Base-by-base conservation (phyloP, 2,797 vertebrate species). In the Sparus aurata region DNA sequence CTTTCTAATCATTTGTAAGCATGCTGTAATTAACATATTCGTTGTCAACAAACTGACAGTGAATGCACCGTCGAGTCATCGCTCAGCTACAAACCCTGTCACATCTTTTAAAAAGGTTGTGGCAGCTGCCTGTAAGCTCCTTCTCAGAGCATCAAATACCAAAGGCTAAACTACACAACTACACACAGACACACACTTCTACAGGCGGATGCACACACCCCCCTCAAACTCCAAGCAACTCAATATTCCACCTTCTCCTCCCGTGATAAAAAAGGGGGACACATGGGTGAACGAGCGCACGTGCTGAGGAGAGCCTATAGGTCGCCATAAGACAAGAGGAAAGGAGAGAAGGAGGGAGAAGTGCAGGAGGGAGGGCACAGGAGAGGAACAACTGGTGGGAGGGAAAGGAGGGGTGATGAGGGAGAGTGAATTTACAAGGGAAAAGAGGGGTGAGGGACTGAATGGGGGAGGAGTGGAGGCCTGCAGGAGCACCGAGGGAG, bases 311-410 rank as follows among this genome's bases (percentile, higher is more conserved):
- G 23, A 50, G 17, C 53, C 72, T 18, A 22, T 15, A 55, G 65
- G 68, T 8, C 23, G n/a, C 46, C 45, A 68, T 9, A 25, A 49
- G 66, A 66, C 38, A 74, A 47, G 45, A 69, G 46, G 45, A 53
- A 69, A 82, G 93, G 95, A 94, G 95, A 22, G 66, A 52, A 12
- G 2, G 23, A 46, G 12, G 15, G 27, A n/a, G 10, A 30, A 20
- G 30, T 15, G 71, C 88, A 53, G 12, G 71, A 17, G 46, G 38
- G 54, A 13, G 17, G 17, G 38, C 38, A 25, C 6, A 17, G 47
- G 55, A 53, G 91, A 93, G 57, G 91, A 93, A 34, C 43, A 57
- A 75, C 13, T 57, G 89, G 87, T 79, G 77, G 87, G 75, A 72
- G 68, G 80, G 73, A 25, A 25, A 22, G 50, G 50, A 38, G 38